These are phyloP conservation scores for Montipora efflorescens DNA, from an alignment of 64 coral and sea anemone genomes.

Conservation along the genomic window DNA sequence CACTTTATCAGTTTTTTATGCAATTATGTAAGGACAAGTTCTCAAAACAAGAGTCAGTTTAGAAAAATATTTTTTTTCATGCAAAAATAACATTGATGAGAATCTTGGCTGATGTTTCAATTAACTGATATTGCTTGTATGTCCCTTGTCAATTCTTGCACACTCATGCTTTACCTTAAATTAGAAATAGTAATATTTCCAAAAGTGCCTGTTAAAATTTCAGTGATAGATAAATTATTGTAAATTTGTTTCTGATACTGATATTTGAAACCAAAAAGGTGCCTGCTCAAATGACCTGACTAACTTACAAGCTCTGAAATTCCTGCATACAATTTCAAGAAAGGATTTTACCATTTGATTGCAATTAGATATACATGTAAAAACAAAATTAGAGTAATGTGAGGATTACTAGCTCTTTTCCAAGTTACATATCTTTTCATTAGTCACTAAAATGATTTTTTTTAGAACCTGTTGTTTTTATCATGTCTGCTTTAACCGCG, in stretches of 20 bases:
- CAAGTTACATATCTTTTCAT: neutral
- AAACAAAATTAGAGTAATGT: neutral
- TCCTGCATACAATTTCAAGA: too few species aligned
- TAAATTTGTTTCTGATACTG: neutral
- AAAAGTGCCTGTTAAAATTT: neutral
- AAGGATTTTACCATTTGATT: too few species aligned
- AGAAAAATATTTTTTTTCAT: slow-evolving; percentile 1
- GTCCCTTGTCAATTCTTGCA: neutral
- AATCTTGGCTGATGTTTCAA: neutral
- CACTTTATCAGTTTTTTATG: neutral
- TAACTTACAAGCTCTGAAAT: neutral
- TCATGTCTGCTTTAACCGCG: neutral
- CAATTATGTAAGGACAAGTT: neutral
- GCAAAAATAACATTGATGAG: slow-evolving; percentile 12
- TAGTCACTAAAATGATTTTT: neutral
- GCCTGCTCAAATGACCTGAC: neutral
- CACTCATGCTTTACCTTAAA: neutral
- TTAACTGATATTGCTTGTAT: slow-evolving; percentile 29
- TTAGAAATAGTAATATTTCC: neutral
- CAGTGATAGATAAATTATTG: neutral
- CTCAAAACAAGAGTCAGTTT: neutral
- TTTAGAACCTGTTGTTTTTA: neutral
- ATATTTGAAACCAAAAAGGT: neutral
- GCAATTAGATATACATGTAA: too few species aligned
- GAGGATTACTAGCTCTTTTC: neutral